Evolutionary conservation across 2,113 vertebrate genomes (phyloP).

Genomic region (Chloebia gouldiae): DNA sequence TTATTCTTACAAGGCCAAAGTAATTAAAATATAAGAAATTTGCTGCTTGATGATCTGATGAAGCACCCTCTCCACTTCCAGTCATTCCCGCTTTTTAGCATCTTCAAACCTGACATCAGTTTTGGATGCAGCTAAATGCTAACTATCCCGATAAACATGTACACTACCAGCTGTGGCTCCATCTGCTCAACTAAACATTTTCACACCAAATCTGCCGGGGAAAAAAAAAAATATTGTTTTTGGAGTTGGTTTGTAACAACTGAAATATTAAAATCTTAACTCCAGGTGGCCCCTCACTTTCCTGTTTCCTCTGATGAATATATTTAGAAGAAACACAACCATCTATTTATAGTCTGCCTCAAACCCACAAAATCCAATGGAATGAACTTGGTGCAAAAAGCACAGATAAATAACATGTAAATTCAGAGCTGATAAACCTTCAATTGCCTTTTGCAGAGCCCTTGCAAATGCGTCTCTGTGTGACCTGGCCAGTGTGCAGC

Average conservation of each 20-base stretch:
- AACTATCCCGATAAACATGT: slow-evolving; percentile 79
- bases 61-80: slow-evolving; percentile 32
- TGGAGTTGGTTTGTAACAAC: slow-evolving; percentile 81
- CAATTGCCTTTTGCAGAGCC: neutral
- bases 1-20: neutral
- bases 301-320: slow-evolving; percentile 31
- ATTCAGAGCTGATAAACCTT: neutral
- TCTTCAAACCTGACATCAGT: slow-evolving; percentile 75
- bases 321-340: slow-evolving; percentile 14
- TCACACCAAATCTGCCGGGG: slow-evolving; percentile 71
- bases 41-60: slow-evolving; percentile 45
- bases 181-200: slow-evolving; percentile 83
- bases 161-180: slow-evolving; percentile 85
- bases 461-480: neutral
- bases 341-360: slow-evolving; percentile 15
- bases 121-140: slow-evolving; percentile 79
- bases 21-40: slow-evolving; percentile 52
- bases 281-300: slow-evolving; percentile 78
- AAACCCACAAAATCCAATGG: neutral
- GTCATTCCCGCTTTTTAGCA: slow-evolving; percentile 59
- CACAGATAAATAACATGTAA: neutral
- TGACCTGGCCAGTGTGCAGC: neutral
- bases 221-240: slow-evolving; percentile 73
- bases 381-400: neutral
- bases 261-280: slow-evolving; percentile 83